Base-by-base conservation (phyloP, 2,888 invertebrate genomes). In the Cephus rjabovi region DNA sequence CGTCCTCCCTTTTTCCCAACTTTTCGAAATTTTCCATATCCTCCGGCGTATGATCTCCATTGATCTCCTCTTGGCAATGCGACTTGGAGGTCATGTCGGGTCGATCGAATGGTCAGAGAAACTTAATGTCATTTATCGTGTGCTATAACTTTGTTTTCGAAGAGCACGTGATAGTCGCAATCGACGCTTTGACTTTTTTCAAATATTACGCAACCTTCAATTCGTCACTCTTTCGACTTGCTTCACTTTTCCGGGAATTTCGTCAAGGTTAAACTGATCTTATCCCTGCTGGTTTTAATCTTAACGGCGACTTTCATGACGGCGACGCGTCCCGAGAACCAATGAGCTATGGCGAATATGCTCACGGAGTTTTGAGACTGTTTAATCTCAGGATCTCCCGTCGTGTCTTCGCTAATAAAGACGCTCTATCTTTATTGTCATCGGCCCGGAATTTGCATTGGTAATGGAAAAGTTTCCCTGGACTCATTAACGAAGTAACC, bases 401-500 rank as follows among this genome's bases (percentile, higher is more conserved):
- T 23, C 23, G 56, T 56, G 56, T 56, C 56, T 56, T 56, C 23
- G 56, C 56, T 23, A 56, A 56, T 56, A 56, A 56, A 71, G 71
- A 30, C 74, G 74, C 34, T 35, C 33, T 34, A 74, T 74, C 74
- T 30, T 35, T 74, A 34, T 34, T 34, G 15, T 33, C 33, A 74
- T n/a, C 35, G 12, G 71, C 11, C 75, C 75, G 73, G 83, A 83
- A 85, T 86, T 88, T 86, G 82, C 86, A 84, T 85, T 80, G 83
- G 77, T 79, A 82, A 82, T 82, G 82, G 81, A 82, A 86, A 86
- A 87, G 84, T 84, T 87, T 85, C 78, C 77, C 80, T 81, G 83
- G 82, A 82, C 83, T 86, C 87, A 86, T 87, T 88, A 87, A 84
- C 82, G 80, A 80, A 81, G 80, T 82, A 83, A 85, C 81, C 81